Evolutionary conservation across 2,888 invertebrate species (phyloP).

Genomic region (Mamestra brassicae): DNA sequence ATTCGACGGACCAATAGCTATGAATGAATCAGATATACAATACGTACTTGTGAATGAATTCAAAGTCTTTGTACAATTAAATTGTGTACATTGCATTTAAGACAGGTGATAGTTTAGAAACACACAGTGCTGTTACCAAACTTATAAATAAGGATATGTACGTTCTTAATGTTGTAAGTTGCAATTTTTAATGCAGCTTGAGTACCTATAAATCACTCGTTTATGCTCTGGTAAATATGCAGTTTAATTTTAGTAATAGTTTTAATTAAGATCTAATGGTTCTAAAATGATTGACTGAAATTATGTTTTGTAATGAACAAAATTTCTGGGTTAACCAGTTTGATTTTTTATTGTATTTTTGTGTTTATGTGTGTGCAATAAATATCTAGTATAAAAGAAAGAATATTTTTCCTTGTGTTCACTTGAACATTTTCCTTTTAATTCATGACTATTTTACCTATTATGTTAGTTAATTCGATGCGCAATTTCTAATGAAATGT

Average conservation of each 20-base stretch:
- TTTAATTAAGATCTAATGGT: conserved; percentile 24
- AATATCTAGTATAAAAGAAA: background rate
- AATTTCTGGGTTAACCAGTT: background rate
- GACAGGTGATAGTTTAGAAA: background rate
- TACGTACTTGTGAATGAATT: conserved; percentile 20
- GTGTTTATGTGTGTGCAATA: background rate
- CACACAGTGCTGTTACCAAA: background rate
- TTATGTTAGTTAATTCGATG: conserved; percentile 25
- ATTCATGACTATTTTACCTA: background rate
- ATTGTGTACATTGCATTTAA: background rate
- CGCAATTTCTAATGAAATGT: conserved; percentile 51
- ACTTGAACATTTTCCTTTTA: background rate
- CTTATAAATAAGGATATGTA: conserved; percentile 9
- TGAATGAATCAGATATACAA: conserved; percentile 39
- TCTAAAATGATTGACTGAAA: background rate
- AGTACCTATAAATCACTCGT: conserved; percentile 28
- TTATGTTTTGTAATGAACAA: background rate
- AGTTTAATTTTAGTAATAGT: conserved; percentile 36
- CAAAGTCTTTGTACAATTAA: background rate
- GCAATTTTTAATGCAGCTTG: conserved; percentile 11
- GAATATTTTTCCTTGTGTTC: background rate
- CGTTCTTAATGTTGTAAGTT: conserved; percentile 23
- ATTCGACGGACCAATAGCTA: conserved; percentile 4
- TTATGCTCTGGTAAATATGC: conserved; percentile 47
- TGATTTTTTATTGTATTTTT: background rate